phyloP scores from a whole-genome alignment of 2,113 vertebrate genomes.

The Triplophysa rosa region DNA sequence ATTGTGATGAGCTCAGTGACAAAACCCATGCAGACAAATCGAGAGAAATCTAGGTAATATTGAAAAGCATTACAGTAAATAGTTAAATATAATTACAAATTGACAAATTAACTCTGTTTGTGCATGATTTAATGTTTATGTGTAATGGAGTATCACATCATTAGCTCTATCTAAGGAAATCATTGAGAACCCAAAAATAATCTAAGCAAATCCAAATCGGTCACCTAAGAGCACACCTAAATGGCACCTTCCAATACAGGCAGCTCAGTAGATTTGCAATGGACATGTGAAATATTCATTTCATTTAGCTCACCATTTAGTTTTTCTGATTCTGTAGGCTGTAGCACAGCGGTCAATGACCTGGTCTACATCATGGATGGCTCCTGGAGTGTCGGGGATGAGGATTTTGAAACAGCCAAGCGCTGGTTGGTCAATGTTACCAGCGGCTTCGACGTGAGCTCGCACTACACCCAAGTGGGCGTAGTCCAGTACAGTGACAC shows the following conservation, averaged over 20 bases:
- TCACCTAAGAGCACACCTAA: not conserved
- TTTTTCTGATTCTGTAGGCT: conserved; percentile 64
- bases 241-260: not conserved
- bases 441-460: conserved; percentile 77
- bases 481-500: conserved; percentile 80
- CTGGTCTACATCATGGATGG: conserved; percentile 80
- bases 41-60: not conserved
- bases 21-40: not conserved
- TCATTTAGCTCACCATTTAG: not conserved
- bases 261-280: no score
- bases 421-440: conserved; percentile 80
- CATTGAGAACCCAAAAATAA: no score
- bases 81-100: no score
- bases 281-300: not conserved
- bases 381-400: conserved; percentile 77
- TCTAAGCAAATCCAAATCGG: no score
- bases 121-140: no score
- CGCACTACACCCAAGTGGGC: conserved; percentile 73
- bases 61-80: no score
- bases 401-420: conserved; percentile 78
- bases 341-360: conserved; percentile 80
- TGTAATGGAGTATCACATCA: no score
- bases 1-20: not conserved
- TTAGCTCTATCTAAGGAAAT: no score
- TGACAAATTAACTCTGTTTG: no score